phyloP scores from a whole-genome alignment of 2,797 vertebrate species.

The Gymnopithys bicolor region DNA sequence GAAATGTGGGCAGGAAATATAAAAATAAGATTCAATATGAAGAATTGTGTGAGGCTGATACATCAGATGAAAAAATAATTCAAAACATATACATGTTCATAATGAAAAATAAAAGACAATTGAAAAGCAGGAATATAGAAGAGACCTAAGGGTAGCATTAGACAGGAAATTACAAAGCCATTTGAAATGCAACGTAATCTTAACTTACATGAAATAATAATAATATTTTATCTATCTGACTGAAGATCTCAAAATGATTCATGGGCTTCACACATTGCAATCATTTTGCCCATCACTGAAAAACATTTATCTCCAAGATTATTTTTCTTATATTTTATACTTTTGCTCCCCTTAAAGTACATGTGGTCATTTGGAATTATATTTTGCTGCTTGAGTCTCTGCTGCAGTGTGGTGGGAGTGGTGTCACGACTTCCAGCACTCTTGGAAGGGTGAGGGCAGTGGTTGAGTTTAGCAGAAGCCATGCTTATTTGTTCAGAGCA shows the following conservation, averaged over 20 bases:
- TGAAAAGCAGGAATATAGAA: constrained; percentile 13
- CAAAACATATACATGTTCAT: constrained; percentile 53
- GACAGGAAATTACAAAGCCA: constrained; percentile 55
- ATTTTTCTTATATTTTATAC: not conserved
- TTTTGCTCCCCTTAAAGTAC: not conserved
- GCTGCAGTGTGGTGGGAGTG: too few relatives aligned
- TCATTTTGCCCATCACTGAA: not conserved
- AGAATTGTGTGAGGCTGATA: not conserved
- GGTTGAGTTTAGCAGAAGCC: not conserved
- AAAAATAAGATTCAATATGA: constrained; percentile 40
- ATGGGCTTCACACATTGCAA: not conserved
- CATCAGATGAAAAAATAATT: constrained; percentile 53
- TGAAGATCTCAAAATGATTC: not conserved
- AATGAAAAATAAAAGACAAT: constrained; percentile 1
- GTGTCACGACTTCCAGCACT: not conserved
- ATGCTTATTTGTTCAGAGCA: not conserved
- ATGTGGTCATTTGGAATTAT: not conserved
- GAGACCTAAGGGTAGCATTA: constrained; percentile 11
- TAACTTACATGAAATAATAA: constrained; percentile 19
- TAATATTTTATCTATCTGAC: constrained; percentile 10
- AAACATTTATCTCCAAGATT: not conserved
- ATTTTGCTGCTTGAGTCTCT: not conserved
- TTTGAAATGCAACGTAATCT: constrained; percentile 24
- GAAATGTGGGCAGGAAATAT: constrained; percentile 48
- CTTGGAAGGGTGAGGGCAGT: not conserved